phyloP scores from a whole-genome alignment of 2,888 invertebrate genomes.

The Lasioglossum malachurum region DNA sequence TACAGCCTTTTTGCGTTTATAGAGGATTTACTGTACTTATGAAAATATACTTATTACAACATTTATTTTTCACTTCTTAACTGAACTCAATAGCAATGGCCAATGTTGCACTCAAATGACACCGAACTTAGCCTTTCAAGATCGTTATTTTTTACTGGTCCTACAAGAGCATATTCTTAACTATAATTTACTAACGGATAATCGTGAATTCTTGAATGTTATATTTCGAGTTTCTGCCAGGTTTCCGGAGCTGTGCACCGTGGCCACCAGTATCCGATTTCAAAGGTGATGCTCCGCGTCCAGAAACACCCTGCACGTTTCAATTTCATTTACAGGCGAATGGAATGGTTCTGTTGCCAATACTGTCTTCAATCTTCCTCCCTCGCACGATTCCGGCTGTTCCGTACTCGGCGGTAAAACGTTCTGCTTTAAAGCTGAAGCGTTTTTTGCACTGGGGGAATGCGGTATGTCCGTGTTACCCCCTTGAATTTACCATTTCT shows the following conservation, averaged over 20 bases:
- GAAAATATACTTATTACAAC: too few species aligned
- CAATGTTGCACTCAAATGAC: too few species aligned
- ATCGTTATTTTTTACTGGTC: too few species aligned
- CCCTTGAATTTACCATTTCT: not conserved
- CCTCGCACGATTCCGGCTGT: not conserved
- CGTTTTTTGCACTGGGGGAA: not conserved
- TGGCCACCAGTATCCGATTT: not conserved
- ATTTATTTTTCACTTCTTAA: too few species aligned
- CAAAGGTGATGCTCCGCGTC: not conserved
- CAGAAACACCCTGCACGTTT: not conserved
- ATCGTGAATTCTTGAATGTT: too few species aligned
- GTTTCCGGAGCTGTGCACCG: not conserved
- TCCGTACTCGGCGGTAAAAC: slow-evolving; percentile 23
- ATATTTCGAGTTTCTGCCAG: too few species aligned
- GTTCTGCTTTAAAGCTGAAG: slow-evolving; percentile 30
- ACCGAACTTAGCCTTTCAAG: too few species aligned
- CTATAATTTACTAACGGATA: too few species aligned
- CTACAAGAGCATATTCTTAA: too few species aligned
- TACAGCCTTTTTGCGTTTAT: too few species aligned
- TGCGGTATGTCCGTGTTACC: not conserved
- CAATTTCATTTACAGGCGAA: slow-evolving; percentile 23
- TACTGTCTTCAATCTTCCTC: slow-evolving; percentile 14
- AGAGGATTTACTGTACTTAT: too few species aligned
- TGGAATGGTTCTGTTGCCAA: slow-evolving; percentile 43
- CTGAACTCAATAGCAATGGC: too few species aligned